Base-by-base conservation (phyloP, 2,888 invertebrate species). In the Spodoptera picta region DNA sequence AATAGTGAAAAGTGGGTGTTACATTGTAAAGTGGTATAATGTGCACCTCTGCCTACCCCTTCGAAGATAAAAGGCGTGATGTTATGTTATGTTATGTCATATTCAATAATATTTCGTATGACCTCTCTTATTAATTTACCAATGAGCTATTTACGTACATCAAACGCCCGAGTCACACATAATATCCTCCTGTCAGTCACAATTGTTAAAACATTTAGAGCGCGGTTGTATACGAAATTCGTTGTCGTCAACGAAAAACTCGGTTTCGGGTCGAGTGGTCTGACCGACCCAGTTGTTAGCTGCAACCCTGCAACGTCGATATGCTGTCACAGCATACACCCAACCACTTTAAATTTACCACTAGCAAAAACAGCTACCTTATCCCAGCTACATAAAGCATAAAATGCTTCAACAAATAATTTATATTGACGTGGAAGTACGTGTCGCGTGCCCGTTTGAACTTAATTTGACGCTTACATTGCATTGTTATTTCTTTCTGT, bases 261-360 rank as follows among this genome's bases (percentile, higher is more conserved):
- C 73, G 79, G 83, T 87, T 86, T 84, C 75, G 82, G 88, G 89
- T 90, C 89, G 89, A 92, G 91, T 87, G 85, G 79, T 78, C 76
- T 81, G 83, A 85, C 87, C 92, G 92, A 92, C 92, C 91, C 82
- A 91, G 89, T 90, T 90, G 85, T 80, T 63, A 80, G 81, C 81
- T 77, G 82, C 65, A 69, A 75, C 56, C 60, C 75, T 72, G 71
- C 83, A 80, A 84, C 83, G 87, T 89, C 90, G 87, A 90, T 89
- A 87, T 83, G 84, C 85, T 87, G 86, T 85, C 83, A 84, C 85
- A 83, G 84, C 86, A 82, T 77, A 76, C 73, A 79, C 58, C 48
- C 69, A 42, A 65, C 68, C 70, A 74, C 71, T 77, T 73, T 73
- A 77, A 75, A 67, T 80, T 74, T 68, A 73, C 71, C 78, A 70